Base-by-base conservation (phyloP, 2,113 vertebrate genomes). In the Glaucidium brasilianum region DNA sequence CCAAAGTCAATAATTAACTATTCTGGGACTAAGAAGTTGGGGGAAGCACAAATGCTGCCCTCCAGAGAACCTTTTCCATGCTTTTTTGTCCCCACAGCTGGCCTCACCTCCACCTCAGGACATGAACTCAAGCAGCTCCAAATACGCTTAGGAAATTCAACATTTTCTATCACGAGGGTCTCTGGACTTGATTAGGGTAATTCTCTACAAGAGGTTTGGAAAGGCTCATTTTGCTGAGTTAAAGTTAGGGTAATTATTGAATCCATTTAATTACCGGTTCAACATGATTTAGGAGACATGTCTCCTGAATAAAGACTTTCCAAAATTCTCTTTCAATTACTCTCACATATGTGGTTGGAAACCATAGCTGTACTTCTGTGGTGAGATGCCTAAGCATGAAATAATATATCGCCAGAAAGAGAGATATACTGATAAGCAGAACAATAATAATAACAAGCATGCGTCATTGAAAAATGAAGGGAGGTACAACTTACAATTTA, bases 361-460 rank as follows among this genome's bases (percentile, higher is more conserved):
- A 81, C 43, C 58, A 32, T 72, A 75, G 64, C 56, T 81, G 59
- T 71, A 37, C 15, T 95, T 96, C 43, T 64, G 79, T 68, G 83
- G 79, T 91, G 45, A 88, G 90, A 71, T 89, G 83, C 69, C 5
- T 6, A 90, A 92, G 39, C 62, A 86, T 87, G 92, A 94, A 89
- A 92, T 92, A 91, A 85, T 85, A n/a, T 25, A 76, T 43, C 14
- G 29, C 63, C 69, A 90, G 58, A 73, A 91, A 91, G 41, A 80
- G 41, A 94, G 84, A 91, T 76, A 41, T 11, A 68, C 64, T 84
- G 91, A 96, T 97, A 97, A 95, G 88, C 58, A 87, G 73, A 96
- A 75, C 7, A 55, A 71, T 90, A 92, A 73, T 25, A 63, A 71
- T 13, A 93, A 91, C 55, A 95, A 78, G 29, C 11, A 18, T 25